Conservation (phyloP, 2,113 vertebrate species). For the Conger conger region DNA sequence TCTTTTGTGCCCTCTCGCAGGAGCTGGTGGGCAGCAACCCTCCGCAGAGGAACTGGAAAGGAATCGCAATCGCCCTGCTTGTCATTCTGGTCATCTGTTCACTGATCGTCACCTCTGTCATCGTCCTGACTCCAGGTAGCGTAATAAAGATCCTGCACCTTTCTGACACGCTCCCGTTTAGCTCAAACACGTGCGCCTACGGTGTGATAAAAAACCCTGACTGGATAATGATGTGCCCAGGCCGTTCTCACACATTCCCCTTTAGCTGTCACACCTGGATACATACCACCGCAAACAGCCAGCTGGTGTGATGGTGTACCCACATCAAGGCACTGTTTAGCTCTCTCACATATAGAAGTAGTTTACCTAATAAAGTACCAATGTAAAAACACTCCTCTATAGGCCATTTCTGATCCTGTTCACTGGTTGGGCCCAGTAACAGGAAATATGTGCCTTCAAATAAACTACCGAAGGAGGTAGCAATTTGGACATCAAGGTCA, state of each 20-base stretch:
- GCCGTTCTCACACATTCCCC: neutral
- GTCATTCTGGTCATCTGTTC: constrained; percentile 98
- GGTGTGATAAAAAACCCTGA: neutral
- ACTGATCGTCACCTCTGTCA: constrained; percentile 95
- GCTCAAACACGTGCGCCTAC: neutral
- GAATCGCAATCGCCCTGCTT: constrained; percentile 94
- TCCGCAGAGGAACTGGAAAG: constrained; percentile 97
- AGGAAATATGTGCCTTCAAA: neutral
- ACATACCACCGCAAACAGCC: neutral
- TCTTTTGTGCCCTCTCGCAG: constrained; percentile 62
- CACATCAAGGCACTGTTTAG: neutral
- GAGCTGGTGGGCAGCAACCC: constrained; percentile 95
- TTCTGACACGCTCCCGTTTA: neutral
- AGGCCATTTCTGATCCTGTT: too few relatives aligned
- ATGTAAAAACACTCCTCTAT: neutral
- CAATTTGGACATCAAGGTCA: neutral
- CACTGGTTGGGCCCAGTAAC: neutral
- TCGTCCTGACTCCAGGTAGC: constrained; percentile 88
- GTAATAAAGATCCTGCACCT: too few relatives aligned
- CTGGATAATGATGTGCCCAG: neutral
- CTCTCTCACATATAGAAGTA: neutral
- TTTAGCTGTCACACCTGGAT: neutral
- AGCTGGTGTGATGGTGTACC: neutral
- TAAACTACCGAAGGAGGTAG: neutral
- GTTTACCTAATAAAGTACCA: neutral